These are phyloP conservation scores for Drosophila hydei DNA, from an alignment of 1,140 invertebrate species.

Conservation along the genomic window DNA sequence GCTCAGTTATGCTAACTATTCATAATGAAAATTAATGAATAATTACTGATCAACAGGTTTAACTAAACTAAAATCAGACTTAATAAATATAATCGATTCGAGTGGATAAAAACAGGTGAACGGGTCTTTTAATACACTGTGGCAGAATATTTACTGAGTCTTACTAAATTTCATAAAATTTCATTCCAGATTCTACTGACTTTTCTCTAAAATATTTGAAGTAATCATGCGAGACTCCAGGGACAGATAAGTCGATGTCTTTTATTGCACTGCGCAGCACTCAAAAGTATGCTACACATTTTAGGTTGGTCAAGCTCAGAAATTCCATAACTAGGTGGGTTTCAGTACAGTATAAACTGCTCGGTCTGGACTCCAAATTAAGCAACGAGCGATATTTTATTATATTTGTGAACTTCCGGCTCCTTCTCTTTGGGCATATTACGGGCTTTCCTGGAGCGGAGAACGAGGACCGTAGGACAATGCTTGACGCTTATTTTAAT, in stretches of 20 bases:
- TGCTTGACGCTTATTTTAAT: conserved; percentile 73
- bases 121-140: no score
- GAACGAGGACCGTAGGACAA: background rate
- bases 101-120: no score
- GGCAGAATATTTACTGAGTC: no score
- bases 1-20: no score
- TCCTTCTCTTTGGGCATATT: conserved; percentile 20
- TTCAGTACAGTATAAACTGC: background rate
- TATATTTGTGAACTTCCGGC: conserved; percentile 45
- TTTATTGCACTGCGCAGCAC: background rate
- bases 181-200: no score
- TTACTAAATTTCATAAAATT: no score
- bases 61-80: no score
- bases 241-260: background rate
- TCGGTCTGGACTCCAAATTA: background rate
- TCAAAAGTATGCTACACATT: conserved; percentile 3
- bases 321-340: background rate
- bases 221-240: no score
- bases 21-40: no score
- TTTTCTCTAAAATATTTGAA: no score
- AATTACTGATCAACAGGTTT: no score
- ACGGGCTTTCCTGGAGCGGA: conserved; percentile 15
- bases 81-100: no score
- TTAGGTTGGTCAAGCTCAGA: background rate
- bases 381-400: conserved; percentile 42